Evolutionary conservation across 2,797 vertebrate genomes (phyloP).

Genomic region (Apogon talboti): DNA sequence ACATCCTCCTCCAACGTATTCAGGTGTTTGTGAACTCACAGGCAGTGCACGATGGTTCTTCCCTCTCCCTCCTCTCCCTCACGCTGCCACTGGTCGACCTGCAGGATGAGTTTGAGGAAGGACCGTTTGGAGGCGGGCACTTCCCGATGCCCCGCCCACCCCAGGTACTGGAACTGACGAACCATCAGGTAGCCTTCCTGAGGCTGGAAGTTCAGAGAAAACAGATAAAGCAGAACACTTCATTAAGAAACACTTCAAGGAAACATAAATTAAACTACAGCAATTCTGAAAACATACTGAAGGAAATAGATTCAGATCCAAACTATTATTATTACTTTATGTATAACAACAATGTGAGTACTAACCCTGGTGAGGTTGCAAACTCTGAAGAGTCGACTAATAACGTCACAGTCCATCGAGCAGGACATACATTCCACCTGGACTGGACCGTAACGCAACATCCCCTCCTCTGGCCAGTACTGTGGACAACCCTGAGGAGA

Average conservation of each 20-base stretch:
- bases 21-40: constrained; percentile 89
- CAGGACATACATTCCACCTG: constrained; percentile 99
- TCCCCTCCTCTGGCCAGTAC: constrained; percentile 98
- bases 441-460: constrained; percentile 94
- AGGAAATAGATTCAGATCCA: background rate
- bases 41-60: constrained; percentile 95
- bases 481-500: constrained; percentile 93
- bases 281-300: background rate
- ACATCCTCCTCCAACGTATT: no score
- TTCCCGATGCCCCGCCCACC: constrained; percentile 96
- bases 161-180: constrained; percentile 97
- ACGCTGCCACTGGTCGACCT: constrained; percentile 99
- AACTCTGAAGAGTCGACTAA: constrained; percentile 97
- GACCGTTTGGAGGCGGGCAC: constrained; percentile 96
- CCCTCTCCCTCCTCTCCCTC: constrained; percentile 98
- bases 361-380: constrained; percentile 97
- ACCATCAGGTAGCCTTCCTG: constrained; percentile 99
- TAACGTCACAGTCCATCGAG: constrained; percentile 98
- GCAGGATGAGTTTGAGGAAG: constrained; percentile 97
- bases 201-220: constrained; percentile 80
- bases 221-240: background rate
- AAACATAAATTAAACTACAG: no score
- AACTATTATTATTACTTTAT: background rate
- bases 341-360: background rate
- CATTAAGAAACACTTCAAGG: no score